These are phyloP conservation scores for Hybos culiciformis DNA, from an alignment of 2,888 invertebrate genomes.

Conservation along the genomic window DNA sequence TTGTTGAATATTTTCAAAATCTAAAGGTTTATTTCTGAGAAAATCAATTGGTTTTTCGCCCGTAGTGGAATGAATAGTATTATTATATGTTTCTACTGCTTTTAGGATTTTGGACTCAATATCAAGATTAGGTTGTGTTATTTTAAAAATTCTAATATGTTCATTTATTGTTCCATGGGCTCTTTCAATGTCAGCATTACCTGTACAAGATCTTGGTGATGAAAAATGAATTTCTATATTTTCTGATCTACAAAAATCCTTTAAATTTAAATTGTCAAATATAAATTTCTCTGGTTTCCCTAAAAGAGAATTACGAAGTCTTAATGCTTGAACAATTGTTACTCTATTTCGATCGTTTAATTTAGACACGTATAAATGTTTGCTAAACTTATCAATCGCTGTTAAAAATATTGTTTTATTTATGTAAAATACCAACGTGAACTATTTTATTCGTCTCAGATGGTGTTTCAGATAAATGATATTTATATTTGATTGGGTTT, in stretches of 20 bases:
- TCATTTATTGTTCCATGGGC: neutral
- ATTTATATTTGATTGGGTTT: neutral
- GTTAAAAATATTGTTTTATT: neutral
- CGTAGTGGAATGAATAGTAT: neutral
- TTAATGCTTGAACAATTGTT: neutral
- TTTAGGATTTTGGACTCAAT: neutral
- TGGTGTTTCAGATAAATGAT: neutral
- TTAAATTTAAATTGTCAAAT: neutral
- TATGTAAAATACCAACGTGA: neutral
- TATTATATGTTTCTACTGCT: neutral
- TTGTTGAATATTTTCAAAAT: neutral
- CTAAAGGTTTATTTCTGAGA: neutral
- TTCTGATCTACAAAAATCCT: neutral
- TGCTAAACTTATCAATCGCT: too few species aligned
- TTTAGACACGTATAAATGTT: too few species aligned
- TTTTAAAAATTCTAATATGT: neutral
- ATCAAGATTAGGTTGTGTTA: neutral
- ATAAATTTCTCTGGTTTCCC: constrained; percentile 3
- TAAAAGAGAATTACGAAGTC: neutral
- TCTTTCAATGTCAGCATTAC: neutral
- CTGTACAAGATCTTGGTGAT: neutral
- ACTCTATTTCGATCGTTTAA: neutral
- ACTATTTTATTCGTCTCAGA: neutral
- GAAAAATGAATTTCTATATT: neutral
- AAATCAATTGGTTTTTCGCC: neutral